phyloP scores from a whole-genome alignment of 1,140 invertebrate species.

The Drosophila prosaltans region DNA sequence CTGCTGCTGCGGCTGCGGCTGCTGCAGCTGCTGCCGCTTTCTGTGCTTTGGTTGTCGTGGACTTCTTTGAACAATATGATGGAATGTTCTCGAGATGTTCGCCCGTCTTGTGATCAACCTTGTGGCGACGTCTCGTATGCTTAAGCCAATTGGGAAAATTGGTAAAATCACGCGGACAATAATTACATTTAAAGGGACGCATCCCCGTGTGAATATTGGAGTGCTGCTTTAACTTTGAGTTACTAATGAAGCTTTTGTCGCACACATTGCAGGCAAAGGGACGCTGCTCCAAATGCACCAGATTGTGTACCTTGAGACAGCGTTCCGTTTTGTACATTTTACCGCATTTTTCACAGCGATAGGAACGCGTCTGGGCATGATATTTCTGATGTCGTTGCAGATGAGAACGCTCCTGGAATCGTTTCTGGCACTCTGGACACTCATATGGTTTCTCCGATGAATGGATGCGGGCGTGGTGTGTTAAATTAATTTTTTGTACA shows the following conservation, averaged over 20 bases:
- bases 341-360: slow-evolving; percentile 83
- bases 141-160: slow-evolving; percentile 86
- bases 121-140: slow-evolving; percentile 84
- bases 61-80: slow-evolving; percentile 80
- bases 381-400: slow-evolving; percentile 84
- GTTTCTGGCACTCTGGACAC: slow-evolving; percentile 86
- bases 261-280: slow-evolving; percentile 84
- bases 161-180: slow-evolving; percentile 85
- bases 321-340: slow-evolving; percentile 85
- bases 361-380: slow-evolving; percentile 83
- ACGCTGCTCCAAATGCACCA: slow-evolving; percentile 83
- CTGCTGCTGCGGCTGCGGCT: slow-evolving; percentile 35
- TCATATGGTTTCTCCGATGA: slow-evolving; percentile 86
- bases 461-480: slow-evolving; percentile 85
- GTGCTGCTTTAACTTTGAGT: slow-evolving; percentile 85
- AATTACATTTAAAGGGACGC: slow-evolving; percentile 85
- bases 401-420: slow-evolving; percentile 84
- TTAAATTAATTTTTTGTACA: slow-evolving; percentile 84
- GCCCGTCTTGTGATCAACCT: slow-evolving; percentile 84
- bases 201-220: slow-evolving; percentile 85
- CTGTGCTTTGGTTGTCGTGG: slow-evolving; percentile 68
- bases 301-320: slow-evolving; percentile 84
- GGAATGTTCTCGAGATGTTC: slow-evolving; percentile 83
- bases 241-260: slow-evolving; percentile 84
- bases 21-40: slow-evolving; percentile 61